Evolutionary conservation across 2,113 vertebrate genomes (phyloP), one percentile per base, ranked within the genome.

Genomic region (Lagopus leucura): DNA sequence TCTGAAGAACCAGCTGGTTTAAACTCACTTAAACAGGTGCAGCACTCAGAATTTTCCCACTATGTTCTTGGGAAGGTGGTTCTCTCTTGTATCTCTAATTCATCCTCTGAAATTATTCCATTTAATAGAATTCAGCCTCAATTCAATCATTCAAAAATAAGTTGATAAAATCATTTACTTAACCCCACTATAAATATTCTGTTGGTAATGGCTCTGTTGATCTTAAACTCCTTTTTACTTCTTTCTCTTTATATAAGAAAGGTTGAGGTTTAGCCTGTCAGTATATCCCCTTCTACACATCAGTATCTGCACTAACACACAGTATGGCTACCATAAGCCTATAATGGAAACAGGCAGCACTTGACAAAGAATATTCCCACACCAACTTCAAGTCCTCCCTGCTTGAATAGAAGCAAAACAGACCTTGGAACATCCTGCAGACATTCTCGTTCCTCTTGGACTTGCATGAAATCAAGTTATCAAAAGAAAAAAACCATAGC

Each of bases 11-110:
- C 66, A 84, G 58, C 85, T 86, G 45, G 67, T 65, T 78, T 94
- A 82, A 63, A 93, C 93, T 94, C 95, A 89, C 83, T 96, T 40
- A 11, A 92, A 20, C 45, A 95, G 86, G 73, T 86, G 89, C 63
- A 92, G 93, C 18, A 82, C 67, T 92, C 70, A 67, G 92, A 72
- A 48, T 38, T 36, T 79, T 93, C 92, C 93, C 96, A 92, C 94
- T 95, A 96, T 92, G 90, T 94, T 82, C 94, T 90, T 50, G 30
- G 65, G 69, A 93, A 85, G 78, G 83, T 79, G 43, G 32, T 6
- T 89, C 67, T 78, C 81, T 92, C 93, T 91, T 8, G 91, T 92
- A 95, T 76, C 57, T 79, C 81, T 50, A 91, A 57, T n/a, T 24
- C 3, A 17, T 52, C 40, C 47, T 45, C 40, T 71, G 17, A 96